Evolutionary conservation across 2,113 vertebrate genomes (phyloP), one percentile per base, ranked within the genome.

Genomic region (Plectropomus leopardus): DNA sequence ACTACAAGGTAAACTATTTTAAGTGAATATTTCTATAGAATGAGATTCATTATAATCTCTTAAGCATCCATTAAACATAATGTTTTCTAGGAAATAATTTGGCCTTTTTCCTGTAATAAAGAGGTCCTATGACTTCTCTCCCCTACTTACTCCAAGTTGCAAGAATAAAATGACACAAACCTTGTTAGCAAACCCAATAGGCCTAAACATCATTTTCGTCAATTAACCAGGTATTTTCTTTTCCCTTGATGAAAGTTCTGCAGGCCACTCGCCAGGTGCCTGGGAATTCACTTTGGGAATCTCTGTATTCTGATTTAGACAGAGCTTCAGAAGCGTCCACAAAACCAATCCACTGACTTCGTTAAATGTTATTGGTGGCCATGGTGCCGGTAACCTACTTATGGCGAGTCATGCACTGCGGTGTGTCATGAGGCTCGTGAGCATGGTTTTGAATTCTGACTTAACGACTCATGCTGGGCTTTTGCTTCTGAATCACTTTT

Each of bases 311-410:
- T 19, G 16, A 68, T 28, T 45, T 28, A n/a, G 30, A 69, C 8
- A 16, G 30, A 65, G 13, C 2, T 32, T 36, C 11, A 65, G 21
- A 8, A 19, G 34, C 66, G 15, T 51, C 34, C 19, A 19, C 4
- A 16, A 54, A 50, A 59, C n/a, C n/a, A 47, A 16, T 54, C 51
- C 50, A 21, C 19, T 34, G 57, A 78, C 42, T 83, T 26, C 17
- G 26, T 72, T 69, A 45, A 65, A 80, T n/a, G 34, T 74, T 75
- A 74, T 77, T 82, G 63, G 66, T 48, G 61, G 78, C 87, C 68
- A 80, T 63, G 19, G 66, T 15, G 5, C 58, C 26, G 32, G 54
- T 78, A 80, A 83, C 30, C 65, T 72, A 83, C 55, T 90, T 86
- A 89, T 76, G 58, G 17, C 23, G 19, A 79, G 76, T 69, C 76